phyloP scores from a whole-genome alignment of 1,140 invertebrate genomes.

The Temnothorax longispinosus region DNA sequence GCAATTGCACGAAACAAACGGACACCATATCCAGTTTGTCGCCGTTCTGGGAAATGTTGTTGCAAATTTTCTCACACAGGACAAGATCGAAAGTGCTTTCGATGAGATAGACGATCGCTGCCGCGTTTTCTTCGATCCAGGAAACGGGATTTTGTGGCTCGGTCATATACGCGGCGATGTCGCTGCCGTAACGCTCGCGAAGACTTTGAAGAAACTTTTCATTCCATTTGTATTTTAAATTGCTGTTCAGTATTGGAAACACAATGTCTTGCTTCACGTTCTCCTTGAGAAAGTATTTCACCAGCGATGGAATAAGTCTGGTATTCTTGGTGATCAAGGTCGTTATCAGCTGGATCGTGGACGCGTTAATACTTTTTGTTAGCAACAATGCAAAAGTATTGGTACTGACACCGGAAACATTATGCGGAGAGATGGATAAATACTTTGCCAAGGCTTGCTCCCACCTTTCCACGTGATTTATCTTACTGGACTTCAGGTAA shows the following conservation, averaged over 20 bases:
- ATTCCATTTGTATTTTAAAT: slow-evolving; percentile 76
- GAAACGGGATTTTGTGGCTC: slow-evolving; percentile 62
- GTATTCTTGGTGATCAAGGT: slow-evolving; percentile 76
- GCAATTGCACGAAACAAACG: slow-evolving; percentile 78
- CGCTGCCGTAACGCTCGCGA: slow-evolving; percentile 68
- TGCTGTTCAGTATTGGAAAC: slow-evolving; percentile 79
- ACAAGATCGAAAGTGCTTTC: slow-evolving; percentile 75
- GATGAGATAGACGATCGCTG: slow-evolving; percentile 77
- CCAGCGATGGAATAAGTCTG: slow-evolving; percentile 72
- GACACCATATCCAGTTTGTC: slow-evolving; percentile 80
- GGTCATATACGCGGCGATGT: slow-evolving; percentile 78
- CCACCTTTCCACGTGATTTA: slow-evolving; percentile 84
- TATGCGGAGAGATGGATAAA: slow-evolving; percentile 87
- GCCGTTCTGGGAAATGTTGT: slow-evolving; percentile 77
- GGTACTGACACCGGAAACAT: slow-evolving; percentile 83
- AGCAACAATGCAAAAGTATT: slow-evolving; percentile 75
- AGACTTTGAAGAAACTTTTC: slow-evolving; percentile 78
- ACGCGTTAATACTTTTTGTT: slow-evolving; percentile 63
- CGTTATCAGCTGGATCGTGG: slow-evolving; percentile 74
- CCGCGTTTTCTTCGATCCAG: slow-evolving; percentile 79
- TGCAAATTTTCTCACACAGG: slow-evolving; percentile 75
- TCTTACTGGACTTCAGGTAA: slow-evolving; percentile 68
- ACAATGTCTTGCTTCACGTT: slow-evolving; percentile 74
- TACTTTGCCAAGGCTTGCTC: slow-evolving; percentile 86
- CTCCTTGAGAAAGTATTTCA: slow-evolving; percentile 69